These are phyloP conservation scores for Phaenicophaeus curvirostris DNA, from an alignment of 2,797 vertebrate species.

Conservation along the genomic window DNA sequence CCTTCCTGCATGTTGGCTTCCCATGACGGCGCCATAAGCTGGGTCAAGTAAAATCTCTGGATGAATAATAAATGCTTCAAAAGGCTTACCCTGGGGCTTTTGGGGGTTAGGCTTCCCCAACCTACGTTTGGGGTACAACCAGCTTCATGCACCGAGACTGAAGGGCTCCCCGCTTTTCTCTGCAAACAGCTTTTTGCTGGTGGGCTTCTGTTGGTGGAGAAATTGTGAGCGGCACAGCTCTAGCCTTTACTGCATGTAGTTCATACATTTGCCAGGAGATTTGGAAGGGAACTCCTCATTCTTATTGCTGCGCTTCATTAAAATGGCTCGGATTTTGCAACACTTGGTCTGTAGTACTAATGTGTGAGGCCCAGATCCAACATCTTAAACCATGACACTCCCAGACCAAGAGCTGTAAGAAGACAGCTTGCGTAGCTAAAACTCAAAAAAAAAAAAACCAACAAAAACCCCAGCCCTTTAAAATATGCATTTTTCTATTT, in stretches of 20 bases:
- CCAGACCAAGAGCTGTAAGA: neutral
- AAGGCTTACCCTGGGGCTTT: neutral
- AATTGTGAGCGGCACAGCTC: neutral
- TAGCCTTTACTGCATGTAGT: neutral
- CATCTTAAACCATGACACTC: neutral
- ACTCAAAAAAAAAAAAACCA: no score
- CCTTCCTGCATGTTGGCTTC: neutral
- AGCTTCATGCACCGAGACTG: neutral
- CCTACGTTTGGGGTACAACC: no score
- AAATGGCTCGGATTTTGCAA: neutral
- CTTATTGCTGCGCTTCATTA: neutral
- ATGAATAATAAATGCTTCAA: neutral
- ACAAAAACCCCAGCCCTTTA: neutral
- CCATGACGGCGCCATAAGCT: rapidly evolving
- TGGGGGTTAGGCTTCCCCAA: neutral
- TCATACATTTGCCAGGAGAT: neutral
- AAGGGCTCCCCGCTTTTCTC: neutral
- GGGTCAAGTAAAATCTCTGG: neutral
- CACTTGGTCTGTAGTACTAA: neutral
- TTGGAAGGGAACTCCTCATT: neutral
- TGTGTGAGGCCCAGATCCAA: neutral
- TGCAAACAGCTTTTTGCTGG: neutral
- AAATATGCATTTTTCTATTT: neutral
- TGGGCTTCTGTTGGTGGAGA: neutral
- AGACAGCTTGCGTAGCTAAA: neutral